Conservation (phyloP, 2,888 invertebrate species). For the Priocnemis perturbator region DNA sequence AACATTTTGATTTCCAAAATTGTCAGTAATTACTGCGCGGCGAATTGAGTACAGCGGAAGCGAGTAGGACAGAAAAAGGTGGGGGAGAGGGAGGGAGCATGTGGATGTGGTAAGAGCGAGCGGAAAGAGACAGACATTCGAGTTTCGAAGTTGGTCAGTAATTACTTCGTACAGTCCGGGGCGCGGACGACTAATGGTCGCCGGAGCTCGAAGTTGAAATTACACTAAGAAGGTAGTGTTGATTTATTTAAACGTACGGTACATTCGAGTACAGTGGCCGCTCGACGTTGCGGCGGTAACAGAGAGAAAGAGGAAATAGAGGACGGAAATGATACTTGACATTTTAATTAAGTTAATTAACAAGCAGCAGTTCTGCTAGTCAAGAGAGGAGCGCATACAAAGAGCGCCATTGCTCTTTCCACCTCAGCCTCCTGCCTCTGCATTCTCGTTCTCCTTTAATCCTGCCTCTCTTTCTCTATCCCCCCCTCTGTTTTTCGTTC, state of each 20-base stretch:
- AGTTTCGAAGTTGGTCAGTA: no score
- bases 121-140: no score
- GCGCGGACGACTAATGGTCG: neutral
- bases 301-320: constrained; percentile 19
- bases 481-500: neutral
- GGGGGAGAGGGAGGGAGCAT: no score
- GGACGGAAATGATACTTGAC: constrained; percentile 34
- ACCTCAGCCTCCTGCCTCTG: no score
- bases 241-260: constrained; percentile 27
- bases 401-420: constrained; percentile 24
- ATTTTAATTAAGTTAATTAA: constrained; percentile 42
- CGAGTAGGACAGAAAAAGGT: no score
- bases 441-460: neutral
- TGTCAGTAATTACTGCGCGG: no score
- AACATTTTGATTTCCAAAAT: no score
- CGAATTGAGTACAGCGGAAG: no score
- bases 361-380: constrained; percentile 25
- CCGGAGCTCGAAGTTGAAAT: constrained; percentile 9
- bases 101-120: no score
- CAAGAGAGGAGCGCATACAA: constrained; percentile 2
- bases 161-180: neutral
- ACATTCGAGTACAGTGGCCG: constrained; percentile 20
- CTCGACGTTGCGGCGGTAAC: constrained; percentile 10
- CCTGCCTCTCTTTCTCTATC: neutral
- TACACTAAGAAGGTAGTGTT: constrained; percentile 16